Percentiles rank a stretch among this genome's conserved stretches.
These are phyloP conservation scores for Ceratina australensis DNA, from an alignment of 1,140 invertebrate genomes.

Conservation along the genomic window DNA sequence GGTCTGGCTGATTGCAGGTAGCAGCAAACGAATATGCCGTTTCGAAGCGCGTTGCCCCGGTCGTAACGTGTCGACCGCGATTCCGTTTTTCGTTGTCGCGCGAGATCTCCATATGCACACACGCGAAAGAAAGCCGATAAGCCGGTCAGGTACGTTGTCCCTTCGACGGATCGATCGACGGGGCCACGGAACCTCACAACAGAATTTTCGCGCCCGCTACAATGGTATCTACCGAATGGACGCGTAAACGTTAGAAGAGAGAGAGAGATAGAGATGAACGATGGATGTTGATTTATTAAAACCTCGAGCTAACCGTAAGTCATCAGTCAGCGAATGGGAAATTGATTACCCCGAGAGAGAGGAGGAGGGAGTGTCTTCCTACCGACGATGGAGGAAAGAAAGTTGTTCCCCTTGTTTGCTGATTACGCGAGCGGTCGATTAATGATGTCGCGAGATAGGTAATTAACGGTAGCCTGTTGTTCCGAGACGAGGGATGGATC, in stretches of 20 bases:
- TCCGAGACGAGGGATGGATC: neutral
- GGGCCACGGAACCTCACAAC: slow-evolving; percentile 22
- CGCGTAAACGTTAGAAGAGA: no score
- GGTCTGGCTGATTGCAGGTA: neutral
- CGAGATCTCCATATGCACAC: neutral
- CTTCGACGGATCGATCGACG: slow-evolving; percentile 34
- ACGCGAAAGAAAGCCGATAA: slow-evolving; percentile 38
- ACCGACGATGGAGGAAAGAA: neutral
- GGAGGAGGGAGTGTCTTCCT: slow-evolving; percentile 1
- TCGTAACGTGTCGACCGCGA: slow-evolving; percentile 13
- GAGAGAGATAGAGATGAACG: neutral
- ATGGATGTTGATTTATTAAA: slow-evolving; percentile 66
- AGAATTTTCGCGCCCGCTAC: slow-evolving; percentile 35
- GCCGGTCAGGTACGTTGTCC: slow-evolving; percentile 1
- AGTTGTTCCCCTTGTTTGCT: slow-evolving; percentile 11
- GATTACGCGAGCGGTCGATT: slow-evolving; percentile 51
- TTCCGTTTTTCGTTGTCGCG: slow-evolving; percentile 15
- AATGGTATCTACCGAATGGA: neutral
- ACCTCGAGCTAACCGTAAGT: slow-evolving; percentile 47
- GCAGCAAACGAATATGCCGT: neutral
- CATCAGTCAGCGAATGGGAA: slow-evolving; percentile 62
- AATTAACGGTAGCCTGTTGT: slow-evolving; percentile 41
- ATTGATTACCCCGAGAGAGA: slow-evolving; percentile 65
- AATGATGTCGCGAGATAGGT: slow-evolving; percentile 53
- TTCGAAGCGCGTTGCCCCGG: neutral